phyloP scores from a whole-genome alignment of 2,113 vertebrate genomes.

The Syngnathus floridae region DNA sequence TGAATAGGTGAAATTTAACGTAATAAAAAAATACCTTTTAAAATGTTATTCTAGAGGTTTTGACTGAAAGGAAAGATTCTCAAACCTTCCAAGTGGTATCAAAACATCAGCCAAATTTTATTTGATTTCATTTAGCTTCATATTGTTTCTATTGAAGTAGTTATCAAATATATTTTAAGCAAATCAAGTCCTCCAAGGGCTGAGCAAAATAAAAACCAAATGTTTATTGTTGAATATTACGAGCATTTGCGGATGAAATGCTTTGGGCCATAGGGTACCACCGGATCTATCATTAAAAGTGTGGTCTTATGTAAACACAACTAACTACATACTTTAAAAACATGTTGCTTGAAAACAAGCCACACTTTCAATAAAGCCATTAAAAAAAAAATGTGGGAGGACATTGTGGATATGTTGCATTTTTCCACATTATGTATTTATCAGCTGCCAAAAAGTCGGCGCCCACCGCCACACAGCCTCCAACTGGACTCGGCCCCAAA shows the following conservation, averaged over 20 bases:
- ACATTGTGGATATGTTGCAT: constrained; percentile 49
- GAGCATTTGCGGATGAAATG: not conserved
- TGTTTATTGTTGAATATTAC: not conserved
- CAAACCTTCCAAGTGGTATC: too few relatives aligned
- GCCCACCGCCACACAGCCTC: constrained; percentile 39
- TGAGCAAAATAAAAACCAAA: not conserved
- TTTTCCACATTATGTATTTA: constrained; percentile 66
- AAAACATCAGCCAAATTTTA: too few relatives aligned
- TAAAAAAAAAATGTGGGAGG: constrained; percentile 33
- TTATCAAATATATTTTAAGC: not conserved
- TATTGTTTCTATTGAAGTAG: not conserved
- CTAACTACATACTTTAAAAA: not conserved
- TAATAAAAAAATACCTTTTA: too few relatives aligned
- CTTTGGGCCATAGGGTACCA: not conserved
- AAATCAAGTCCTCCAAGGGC: not conserved
- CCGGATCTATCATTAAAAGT: constrained; percentile 21
- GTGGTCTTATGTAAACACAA: constrained; percentile 36
- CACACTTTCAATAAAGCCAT: constrained; percentile 58
- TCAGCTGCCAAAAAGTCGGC: constrained; percentile 62
- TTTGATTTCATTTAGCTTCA: not conserved
- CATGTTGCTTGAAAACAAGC: constrained; percentile 2
- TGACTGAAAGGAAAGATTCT: too few relatives aligned
- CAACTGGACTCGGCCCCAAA: constrained; percentile 47
- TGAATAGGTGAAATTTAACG: too few relatives aligned
- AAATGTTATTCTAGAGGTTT: too few relatives aligned